Conservation (phyloP, 2,888 invertebrate genomes). For the Arrhopalites spinosus region DNA sequence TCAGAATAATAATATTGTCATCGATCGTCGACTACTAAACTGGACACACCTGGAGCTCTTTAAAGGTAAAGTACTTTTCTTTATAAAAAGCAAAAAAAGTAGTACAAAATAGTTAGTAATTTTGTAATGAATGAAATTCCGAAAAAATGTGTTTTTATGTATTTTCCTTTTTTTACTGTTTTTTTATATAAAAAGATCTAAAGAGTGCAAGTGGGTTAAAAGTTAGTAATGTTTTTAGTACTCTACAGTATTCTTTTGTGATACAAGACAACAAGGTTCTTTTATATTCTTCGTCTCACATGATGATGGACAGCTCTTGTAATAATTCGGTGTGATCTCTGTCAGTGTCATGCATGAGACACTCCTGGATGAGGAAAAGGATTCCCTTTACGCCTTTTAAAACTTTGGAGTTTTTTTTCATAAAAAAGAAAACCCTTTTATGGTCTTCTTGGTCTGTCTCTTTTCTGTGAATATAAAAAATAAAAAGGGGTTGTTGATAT, state of each 20-base stretch:
- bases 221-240: no score
- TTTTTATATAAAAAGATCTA: no score
- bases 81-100: no score
- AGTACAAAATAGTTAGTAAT: background rate
- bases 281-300: background rate
- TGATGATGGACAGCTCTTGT: slow-evolving; percentile 26
- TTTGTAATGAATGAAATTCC: background rate
- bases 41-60: no score
- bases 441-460: background rate
- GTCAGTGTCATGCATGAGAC: slow-evolving; percentile 20
- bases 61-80: no score
- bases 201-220: no score
- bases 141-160: background rate
- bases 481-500: no score
- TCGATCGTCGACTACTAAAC: no score
- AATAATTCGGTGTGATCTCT: slow-evolving; percentile 37
- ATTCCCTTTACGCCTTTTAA: background rate
- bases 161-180: background rate
- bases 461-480: no score
- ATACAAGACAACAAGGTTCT: background rate
- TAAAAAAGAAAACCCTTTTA: background rate
- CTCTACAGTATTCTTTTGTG: background rate
- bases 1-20: no score
- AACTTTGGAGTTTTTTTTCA: background rate
- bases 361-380: no score